Evolutionary conservation across 2,888 invertebrate species (phyloP), one percentile per base, ranked within the genome.

Genomic region (Allacma fusca): DNA sequence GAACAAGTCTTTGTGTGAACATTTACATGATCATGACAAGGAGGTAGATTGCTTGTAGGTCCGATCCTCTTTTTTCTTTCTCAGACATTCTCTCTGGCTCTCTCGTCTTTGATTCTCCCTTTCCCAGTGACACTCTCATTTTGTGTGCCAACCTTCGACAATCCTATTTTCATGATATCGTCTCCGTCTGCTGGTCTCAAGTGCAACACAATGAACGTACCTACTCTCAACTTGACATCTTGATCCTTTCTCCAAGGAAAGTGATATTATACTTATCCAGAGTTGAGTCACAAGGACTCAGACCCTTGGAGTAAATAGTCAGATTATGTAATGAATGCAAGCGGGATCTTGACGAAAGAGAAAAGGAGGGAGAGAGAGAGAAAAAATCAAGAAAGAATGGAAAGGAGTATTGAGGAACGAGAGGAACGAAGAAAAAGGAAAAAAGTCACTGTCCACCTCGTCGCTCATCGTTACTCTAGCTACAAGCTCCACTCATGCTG

Each of bases 161-260:
- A 71, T 76, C 57, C 71, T 71, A 67, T 70, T 76, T 70, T 62
- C 62, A 69, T 28, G 16, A 76, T 70, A 70, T 70, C 64, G 29
- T 43, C 44, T 57, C 70, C 24, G 12, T 75, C 57, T 62, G 21
- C 40, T 69, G 9, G 19, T 40, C 50, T 65, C 65, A 28, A 57
- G 26, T 40, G 57, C 50, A 76, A 76, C 40, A 59, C 43, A 59
- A 50, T 40, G 62, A 59, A 67, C 68, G 29, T 44, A 50, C 16
- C 50, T 19, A 5, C 19, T 50, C 19, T 29, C 57, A 70, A 70
- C 76, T 76, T 76, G 76, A 69, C 76, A 76, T 70, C 70, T 76
- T 76, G 76, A 76, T 76, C 76, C 67, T 26, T 75, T 64, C 40
- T 34, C 64, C 50, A 50, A 50, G 9, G 34, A 9, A 34, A 50